phyloP scores from a whole-genome alignment of 1,140 invertebrate species.

The Lepidurus apus region DNA sequence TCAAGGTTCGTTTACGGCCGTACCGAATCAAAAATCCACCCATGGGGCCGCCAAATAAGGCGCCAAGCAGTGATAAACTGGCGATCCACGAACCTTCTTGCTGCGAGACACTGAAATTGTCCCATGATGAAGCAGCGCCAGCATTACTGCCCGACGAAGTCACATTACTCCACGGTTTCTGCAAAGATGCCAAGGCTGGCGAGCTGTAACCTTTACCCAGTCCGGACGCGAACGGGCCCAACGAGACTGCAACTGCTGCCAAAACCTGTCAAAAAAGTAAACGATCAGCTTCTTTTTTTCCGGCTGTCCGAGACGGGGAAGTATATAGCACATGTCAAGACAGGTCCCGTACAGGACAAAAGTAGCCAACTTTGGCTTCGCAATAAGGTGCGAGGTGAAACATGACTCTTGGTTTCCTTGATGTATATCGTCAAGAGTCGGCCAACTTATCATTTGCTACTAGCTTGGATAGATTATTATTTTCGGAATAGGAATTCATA shows the following conservation, averaged over 20 bases:
- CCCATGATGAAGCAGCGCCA: slow-evolving; percentile 40
- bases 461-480: too few species aligned
- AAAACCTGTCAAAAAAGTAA: slow-evolving; percentile 53
- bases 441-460: too few species aligned
- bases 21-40: slow-evolving; percentile 66
- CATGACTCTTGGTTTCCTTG: background rate
- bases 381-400: background rate
- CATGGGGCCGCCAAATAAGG: slow-evolving; percentile 65
- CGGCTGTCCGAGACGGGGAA: too few species aligned
- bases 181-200: slow-evolving; percentile 72
- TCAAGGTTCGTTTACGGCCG: slow-evolving; percentile 60
- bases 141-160: background rate
- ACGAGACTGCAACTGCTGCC: slow-evolving; percentile 68
- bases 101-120: slow-evolving; percentile 52
- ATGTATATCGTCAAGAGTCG: too few species aligned
- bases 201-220: slow-evolving; percentile 77
- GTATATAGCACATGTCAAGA: too few species aligned
- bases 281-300: too few species aligned
- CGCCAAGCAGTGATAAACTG: slow-evolving; percentile 66
- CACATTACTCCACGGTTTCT: slow-evolving; percentile 48
- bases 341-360: too few species aligned
- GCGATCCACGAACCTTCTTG: slow-evolving; percentile 78
- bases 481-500: too few species aligned
- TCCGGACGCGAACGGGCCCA: slow-evolving; percentile 72
- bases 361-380: too few species aligned